Conservation (phyloP, 2,113 vertebrate species). For the Heptranchias perlo region DNA sequence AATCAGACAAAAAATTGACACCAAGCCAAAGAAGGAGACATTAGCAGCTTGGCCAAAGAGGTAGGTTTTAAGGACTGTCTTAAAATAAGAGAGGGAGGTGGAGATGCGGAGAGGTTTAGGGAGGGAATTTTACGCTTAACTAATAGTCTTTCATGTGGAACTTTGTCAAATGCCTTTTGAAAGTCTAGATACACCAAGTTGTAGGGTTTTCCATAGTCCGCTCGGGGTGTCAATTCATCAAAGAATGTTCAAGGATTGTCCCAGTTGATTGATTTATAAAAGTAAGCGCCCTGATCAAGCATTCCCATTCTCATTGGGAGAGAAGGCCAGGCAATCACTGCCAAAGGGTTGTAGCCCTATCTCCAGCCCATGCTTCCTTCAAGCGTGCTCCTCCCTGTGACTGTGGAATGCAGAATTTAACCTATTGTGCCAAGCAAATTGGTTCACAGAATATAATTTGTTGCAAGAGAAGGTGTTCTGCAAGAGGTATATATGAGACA, state of each 20-base stretch:
- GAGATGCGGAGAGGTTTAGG: background rate
- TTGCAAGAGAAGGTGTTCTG: too few species aligned
- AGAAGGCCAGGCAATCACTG: background rate
- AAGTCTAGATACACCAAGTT: too few species aligned
- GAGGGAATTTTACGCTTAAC: background rate
- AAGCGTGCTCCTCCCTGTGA: too few species aligned
- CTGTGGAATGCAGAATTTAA: too few species aligned
- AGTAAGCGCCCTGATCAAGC: background rate
- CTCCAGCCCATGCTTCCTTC: too few species aligned
- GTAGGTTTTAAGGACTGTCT: background rate
- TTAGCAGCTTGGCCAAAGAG: background rate
- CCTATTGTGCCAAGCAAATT: too few species aligned
- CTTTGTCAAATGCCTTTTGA: too few species aligned
- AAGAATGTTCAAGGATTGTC: background rate
- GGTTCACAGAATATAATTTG: too few species aligned
- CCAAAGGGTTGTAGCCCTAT: too few species aligned
- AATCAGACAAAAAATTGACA: background rate
- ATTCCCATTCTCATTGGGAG: background rate
- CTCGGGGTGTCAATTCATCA: background rate
- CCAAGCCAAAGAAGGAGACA: background rate
- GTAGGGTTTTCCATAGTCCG: too few species aligned
- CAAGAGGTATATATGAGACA: too few species aligned
- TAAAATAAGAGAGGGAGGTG: background rate
- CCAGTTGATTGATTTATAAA: too few species aligned
- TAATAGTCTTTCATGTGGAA: background rate